phyloP scores from a whole-genome alignment of 2,888 invertebrate species.

The Phorcus lineatus region DNA sequence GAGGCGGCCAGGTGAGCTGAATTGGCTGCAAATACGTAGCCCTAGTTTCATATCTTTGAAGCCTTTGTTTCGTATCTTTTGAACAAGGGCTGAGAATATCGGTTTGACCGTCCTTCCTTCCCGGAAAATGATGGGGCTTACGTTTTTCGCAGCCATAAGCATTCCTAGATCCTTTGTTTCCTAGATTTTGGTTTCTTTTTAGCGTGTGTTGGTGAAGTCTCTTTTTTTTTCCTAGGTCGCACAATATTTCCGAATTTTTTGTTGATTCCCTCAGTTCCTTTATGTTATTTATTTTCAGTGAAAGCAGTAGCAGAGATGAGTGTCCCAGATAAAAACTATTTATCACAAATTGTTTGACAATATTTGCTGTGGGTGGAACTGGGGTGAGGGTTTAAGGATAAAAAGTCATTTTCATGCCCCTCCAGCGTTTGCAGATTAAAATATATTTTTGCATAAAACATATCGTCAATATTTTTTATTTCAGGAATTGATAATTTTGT shows the following conservation, averaged over 20 bases:
- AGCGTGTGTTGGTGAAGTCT: not conserved
- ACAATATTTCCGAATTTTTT: not conserved
- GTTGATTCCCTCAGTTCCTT: not conserved
- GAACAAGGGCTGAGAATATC: not conserved
- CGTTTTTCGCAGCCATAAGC: not conserved
- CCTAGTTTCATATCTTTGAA: not conserved
- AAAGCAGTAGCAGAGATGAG: constrained; percentile 35
- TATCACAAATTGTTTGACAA: not conserved
- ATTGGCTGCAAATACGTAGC: constrained; percentile 2
- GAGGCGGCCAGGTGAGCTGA: constrained; percentile 53
- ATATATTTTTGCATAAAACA: no score
- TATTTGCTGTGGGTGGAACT: not conserved
- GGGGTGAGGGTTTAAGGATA: no score
- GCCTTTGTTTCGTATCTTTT: not conserved
- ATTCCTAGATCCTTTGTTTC: constrained; percentile 5
- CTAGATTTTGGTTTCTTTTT: not conserved
- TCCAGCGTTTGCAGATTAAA: no score
- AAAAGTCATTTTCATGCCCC: no score
- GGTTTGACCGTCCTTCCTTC: not conserved
- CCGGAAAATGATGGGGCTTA: not conserved
- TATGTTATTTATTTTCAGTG: constrained; percentile 26
- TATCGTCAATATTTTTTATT: no score
- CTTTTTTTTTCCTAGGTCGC: not conserved
- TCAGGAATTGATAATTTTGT: no score
- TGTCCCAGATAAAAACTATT: not conserved